These are phyloP conservation scores for Virgularia gustaviana DNA, from an alignment of 92 coral and sea anemone species.

Conservation along the genomic window DNA sequence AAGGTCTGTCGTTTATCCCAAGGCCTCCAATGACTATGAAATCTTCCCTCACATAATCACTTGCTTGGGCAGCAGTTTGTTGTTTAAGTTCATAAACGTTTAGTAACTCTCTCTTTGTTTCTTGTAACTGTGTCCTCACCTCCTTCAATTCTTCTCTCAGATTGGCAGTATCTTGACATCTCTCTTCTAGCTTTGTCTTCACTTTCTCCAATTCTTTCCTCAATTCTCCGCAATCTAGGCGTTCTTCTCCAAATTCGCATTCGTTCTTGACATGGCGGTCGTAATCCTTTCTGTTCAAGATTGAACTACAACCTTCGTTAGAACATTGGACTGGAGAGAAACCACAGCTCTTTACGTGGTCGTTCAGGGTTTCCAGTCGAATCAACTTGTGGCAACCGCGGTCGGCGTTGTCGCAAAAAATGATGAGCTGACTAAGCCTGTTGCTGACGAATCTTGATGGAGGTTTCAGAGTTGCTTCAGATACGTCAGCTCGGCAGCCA, in stretches of 20 bases:
- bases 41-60: background rate
- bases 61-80: background rate
- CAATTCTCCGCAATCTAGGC: background rate
- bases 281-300: background rate
- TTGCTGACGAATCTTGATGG: conserved; percentile 11
- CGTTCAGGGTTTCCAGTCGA: conserved; percentile 1
- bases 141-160: background rate
- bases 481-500: background rate
- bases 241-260: no score
- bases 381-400: conserved; percentile 14
- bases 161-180: background rate
- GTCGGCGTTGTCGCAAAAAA: background rate
- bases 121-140: background rate
- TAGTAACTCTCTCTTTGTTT: background rate
- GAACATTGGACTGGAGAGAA: conserved; percentile 13
- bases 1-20: no score
- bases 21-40: background rate
- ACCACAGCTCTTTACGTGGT: conserved; percentile 9
- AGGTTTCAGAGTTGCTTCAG: background rate
- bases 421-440: background rate
- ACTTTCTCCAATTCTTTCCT: background rate
- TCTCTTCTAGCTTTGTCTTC: background rate
- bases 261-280: background rate
- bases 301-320: conserved; percentile 6
- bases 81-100: no score